Conservation (phyloP, 1,140 invertebrate species). For the Euura saliciscinereae region DNA sequence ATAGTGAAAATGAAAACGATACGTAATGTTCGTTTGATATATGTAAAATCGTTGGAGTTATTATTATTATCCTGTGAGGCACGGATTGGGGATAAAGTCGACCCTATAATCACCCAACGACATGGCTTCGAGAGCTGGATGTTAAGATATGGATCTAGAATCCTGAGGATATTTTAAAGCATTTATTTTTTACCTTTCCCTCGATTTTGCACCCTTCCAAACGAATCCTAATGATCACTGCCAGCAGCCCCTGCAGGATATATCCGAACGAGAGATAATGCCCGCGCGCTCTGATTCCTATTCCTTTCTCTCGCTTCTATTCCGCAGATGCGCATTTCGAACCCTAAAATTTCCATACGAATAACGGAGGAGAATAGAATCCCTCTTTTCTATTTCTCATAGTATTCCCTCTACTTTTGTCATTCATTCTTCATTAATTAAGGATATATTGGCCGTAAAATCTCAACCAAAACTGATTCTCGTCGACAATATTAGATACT, state of each 20-base stretch:
- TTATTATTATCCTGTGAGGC: no score
- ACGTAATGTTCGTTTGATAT: no score
- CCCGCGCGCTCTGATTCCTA: no score
- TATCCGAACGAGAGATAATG: no score
- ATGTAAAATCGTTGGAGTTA: no score
- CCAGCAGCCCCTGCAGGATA: no score
- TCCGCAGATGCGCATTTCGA: neutral
- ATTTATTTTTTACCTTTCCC: neutral
- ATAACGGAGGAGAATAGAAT: neutral
- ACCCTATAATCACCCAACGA: neutral
- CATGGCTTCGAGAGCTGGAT: neutral
- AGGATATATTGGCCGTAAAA: no score
- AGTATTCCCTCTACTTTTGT: neutral
- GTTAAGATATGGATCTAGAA: neutral
- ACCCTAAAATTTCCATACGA: constrained; percentile 5
- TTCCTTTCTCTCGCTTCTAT: neutral
- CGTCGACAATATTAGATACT: no score
- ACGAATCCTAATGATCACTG: neutral
- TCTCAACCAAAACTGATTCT: no score
- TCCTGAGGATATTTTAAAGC: neutral
- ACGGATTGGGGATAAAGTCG: neutral
- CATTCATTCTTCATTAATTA: no score
- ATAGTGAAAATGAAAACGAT: no score
- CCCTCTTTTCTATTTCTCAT: neutral
- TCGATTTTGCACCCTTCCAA: neutral